Conservation (phyloP, 2,113 vertebrate species). For the Gymnogyps californianus region DNA sequence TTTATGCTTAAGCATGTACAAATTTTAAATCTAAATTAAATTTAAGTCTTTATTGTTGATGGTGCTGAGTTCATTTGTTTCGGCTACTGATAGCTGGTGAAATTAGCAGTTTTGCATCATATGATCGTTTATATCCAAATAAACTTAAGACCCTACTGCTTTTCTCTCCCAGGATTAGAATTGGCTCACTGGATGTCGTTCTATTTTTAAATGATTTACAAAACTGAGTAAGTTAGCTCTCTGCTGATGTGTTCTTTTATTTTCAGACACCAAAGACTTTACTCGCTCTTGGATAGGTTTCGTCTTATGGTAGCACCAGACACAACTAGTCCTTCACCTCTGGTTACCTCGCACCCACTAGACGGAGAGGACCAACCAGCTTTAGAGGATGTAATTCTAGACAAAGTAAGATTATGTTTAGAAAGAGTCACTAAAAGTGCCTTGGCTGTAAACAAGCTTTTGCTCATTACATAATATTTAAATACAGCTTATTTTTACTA, state of each 20-base stretch:
- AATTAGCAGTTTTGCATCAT: not conserved
- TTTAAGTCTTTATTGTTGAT: not conserved
- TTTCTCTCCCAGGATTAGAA: not conserved
- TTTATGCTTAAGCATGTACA: not conserved
- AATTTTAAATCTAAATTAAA: not conserved
- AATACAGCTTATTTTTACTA: not conserved
- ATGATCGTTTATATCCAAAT: not conserved
- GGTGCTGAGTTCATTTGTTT: not conserved
- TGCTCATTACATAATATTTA: not conserved
- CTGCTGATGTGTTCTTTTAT: not conserved
- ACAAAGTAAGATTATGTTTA: conserved; percentile 79
- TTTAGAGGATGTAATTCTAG: conserved; percentile 81
- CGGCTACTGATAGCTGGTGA: not conserved
- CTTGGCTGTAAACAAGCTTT: not conserved
- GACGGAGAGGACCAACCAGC: conserved; percentile 84
- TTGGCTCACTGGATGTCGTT: not conserved
- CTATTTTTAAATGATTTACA: not conserved
- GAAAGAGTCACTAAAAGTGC: not conserved
- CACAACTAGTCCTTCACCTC: conserved; percentile 81
- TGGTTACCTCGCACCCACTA: conserved; percentile 87
- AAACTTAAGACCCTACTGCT: not conserved
- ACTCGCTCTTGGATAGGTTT: conserved; percentile 96
- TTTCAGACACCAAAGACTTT: conserved; percentile 94
- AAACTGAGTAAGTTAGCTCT: not conserved
- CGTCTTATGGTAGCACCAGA: conserved; percentile 84